Percentiles rank a stretch among this genome's conserved stretches.
Conservation (phyloP, 1,140 invertebrate species). For the Sminthurides bifidus region DNA sequence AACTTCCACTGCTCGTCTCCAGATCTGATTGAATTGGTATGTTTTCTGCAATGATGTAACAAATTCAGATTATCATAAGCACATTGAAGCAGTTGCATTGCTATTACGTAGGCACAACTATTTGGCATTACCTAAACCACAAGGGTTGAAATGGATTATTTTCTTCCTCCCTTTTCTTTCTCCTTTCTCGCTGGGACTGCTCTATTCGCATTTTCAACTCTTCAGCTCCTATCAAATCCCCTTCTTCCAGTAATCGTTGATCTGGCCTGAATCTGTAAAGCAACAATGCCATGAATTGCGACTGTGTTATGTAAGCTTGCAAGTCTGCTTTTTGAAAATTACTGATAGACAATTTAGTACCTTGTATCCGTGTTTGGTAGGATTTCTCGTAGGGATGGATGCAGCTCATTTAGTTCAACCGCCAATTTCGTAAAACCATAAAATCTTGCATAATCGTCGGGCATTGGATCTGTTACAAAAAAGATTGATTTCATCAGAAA, state of each 20-base stretch:
- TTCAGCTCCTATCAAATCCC: constrained; percentile 58
- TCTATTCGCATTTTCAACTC: constrained; percentile 54
- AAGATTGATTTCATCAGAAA: constrained; percentile 6
- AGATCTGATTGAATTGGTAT: constrained; percentile 35
- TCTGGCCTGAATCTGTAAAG: constrained; percentile 44
- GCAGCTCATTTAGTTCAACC: constrained; percentile 70
- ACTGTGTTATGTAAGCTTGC: background rate
- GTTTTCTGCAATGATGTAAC: constrained; percentile 17
- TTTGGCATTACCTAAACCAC: constrained; percentile 50
- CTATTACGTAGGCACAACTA: background rate
- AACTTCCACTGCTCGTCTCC: constrained; percentile 51
- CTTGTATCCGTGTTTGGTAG: constrained; percentile 61
- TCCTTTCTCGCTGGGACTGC: constrained; percentile 52
- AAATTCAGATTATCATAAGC: constrained; percentile 3
- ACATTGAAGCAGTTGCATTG: background rate
- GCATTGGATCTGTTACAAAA: constrained; percentile 51
- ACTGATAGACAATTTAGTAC: constrained; percentile 5
- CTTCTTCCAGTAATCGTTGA: constrained; percentile 57
- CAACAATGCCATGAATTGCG: background rate
- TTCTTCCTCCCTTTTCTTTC: constrained; percentile 48
- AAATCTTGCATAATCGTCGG: constrained; percentile 64
- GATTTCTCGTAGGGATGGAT: constrained; percentile 47
- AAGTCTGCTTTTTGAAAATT: background rate
- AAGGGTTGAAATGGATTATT: constrained; percentile 42
- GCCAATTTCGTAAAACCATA: constrained; percentile 77